phyloP scores from a whole-genome alignment of 2,888 invertebrate species.

The Hetaerina titia region DNA sequence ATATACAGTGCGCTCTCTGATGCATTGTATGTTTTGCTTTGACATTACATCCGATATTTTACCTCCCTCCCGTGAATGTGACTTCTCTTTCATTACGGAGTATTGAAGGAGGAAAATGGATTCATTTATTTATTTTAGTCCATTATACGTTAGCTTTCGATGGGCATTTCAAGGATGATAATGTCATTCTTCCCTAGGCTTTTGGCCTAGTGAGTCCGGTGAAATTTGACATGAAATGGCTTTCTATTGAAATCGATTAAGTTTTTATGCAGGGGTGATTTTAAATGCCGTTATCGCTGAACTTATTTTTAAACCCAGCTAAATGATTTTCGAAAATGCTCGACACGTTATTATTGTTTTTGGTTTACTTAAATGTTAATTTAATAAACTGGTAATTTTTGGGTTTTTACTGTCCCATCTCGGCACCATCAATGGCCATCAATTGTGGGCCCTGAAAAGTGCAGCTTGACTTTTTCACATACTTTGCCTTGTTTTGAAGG shows the following conservation, averaged over 20 bases:
- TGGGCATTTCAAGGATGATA: not conserved
- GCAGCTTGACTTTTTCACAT: no score
- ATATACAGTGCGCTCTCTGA: not conserved
- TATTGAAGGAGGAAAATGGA: not conserved
- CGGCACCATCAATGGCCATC: not conserved
- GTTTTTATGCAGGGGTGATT: not conserved
- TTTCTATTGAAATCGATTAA: not conserved
- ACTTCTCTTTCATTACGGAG: not conserved
- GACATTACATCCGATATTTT: not conserved
- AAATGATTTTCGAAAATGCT: not conserved
- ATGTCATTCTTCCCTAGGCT: not conserved
- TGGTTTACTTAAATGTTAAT: not conserved
- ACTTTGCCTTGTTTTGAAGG: no score
- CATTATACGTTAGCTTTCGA: not conserved
- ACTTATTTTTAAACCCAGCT: not conserved
- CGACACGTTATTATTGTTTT: not conserved
- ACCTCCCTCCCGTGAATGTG: not conserved
- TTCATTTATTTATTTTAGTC: not conserved
- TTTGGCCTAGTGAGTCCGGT: not conserved
- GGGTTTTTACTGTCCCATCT: not conserved
- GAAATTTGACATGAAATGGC: not conserved
- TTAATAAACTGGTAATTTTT: not conserved
- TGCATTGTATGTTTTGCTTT: not conserved
- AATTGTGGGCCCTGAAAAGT: not conserved
- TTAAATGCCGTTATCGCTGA: not conserved